phyloP scores from a whole-genome alignment of 2,888 invertebrate genomes.

The Ormyrus rosae region DNA sequence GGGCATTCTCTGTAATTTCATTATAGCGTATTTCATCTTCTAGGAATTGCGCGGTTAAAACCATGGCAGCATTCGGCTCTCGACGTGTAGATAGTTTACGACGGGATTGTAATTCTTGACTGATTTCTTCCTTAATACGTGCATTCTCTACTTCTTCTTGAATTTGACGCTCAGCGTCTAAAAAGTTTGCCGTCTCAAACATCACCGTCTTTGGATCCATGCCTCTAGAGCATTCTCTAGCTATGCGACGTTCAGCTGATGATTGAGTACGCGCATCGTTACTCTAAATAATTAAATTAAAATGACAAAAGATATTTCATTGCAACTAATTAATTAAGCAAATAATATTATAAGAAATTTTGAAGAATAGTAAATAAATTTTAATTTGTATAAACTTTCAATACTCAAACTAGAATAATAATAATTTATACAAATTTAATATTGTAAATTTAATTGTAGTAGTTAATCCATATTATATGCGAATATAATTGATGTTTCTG shows the following conservation, averaged over 20 bases:
- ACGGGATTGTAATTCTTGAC: slow-evolving; percentile 62
- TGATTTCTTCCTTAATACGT: slow-evolving; percentile 59
- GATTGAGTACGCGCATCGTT: slow-evolving; percentile 68
- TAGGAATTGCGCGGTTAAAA: slow-evolving; percentile 69
- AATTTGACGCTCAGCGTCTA: slow-evolving; percentile 66
- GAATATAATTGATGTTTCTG: no score
- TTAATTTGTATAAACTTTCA: no score
- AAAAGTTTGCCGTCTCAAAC: slow-evolving; percentile 67
- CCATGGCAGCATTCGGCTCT: slow-evolving; percentile 68
- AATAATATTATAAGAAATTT: no score
- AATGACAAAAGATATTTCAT: no score
- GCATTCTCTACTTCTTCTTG: slow-evolving; percentile 70
- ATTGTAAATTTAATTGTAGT: no score
- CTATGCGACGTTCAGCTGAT: slow-evolving; percentile 71
- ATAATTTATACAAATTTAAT: no score
- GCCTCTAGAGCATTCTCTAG: slow-evolving; percentile 62
- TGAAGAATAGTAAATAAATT: no score
- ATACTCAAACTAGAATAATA: no score
- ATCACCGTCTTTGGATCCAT: slow-evolving; percentile 63
- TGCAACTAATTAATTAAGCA: no score
- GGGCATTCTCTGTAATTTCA: slow-evolving; percentile 58
- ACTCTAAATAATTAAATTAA: slow-evolving; percentile 16
- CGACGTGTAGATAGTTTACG: slow-evolving; percentile 63
- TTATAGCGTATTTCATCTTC: slow-evolving; percentile 66
- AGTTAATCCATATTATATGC: no score